phyloP scores from a whole-genome alignment of 2,888 invertebrate species.

The Caenorhabditis becei region DNA sequence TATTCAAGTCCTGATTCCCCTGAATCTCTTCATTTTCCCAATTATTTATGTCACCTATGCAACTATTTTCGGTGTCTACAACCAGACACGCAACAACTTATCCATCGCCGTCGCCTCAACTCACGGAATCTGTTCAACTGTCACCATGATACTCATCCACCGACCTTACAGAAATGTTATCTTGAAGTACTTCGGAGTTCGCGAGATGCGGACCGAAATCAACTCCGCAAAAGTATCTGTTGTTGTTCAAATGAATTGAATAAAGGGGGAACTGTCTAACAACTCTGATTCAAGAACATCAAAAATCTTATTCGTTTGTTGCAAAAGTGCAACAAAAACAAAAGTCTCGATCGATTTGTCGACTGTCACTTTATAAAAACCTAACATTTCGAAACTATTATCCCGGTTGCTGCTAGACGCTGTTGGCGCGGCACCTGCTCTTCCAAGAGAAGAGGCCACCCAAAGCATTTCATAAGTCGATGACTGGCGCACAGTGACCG shows the following conservation, averaged over 20 bases:
- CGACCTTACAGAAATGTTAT: conserved; percentile 23
- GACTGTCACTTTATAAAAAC: too few species aligned
- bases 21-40: conserved; percentile 35
- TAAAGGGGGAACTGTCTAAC: neutral
- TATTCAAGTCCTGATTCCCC: conserved; percentile 34
- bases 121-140: conserved; percentile 29
- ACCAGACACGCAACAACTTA: conserved; percentile 43
- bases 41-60: conserved; percentile 14
- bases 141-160: conserved; percentile 40
- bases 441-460: too few species aligned
- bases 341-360: too few species aligned
- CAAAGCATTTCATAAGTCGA: too few species aligned
- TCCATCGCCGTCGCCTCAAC: conserved; percentile 11
- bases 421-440: too few species aligned
- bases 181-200: neutral
- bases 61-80: conserved; percentile 9
- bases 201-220: neutral
- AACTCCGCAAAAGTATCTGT: conserved; percentile 29
- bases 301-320: too few species aligned
- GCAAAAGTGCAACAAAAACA: too few species aligned
- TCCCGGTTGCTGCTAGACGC: too few species aligned
- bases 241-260: conserved; percentile 15
- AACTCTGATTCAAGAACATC: too few species aligned
- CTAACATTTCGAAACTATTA: too few species aligned
- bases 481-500: too few species aligned